Evolutionary conservation across 2,888 invertebrate species (phyloP).

Genomic region (Diaphora mendica): DNA sequence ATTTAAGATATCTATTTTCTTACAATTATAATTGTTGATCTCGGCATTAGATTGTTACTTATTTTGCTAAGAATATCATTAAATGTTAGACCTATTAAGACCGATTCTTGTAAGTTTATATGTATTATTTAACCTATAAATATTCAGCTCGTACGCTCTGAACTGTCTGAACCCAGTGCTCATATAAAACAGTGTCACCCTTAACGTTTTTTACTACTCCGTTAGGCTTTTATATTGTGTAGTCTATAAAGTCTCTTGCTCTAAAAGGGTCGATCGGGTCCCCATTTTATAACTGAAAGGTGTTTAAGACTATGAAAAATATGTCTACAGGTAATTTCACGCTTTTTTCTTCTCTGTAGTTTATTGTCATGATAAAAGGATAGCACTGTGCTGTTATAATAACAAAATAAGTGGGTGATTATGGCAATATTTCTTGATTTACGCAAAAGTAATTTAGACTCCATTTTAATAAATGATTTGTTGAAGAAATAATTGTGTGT

Average conservation of each 20-base stretch:
- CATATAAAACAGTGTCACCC: slow-evolving; percentile 46
- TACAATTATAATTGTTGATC: no score
- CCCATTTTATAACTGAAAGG: slow-evolving; percentile 35
- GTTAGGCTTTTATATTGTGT: slow-evolving; percentile 32
- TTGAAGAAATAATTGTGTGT: no score
- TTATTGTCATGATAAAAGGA: not conserved
- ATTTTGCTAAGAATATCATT: not conserved
- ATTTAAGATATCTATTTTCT: no score
- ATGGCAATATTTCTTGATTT: not conserved
- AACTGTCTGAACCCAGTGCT: slow-evolving; percentile 24
- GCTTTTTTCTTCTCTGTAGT: not conserved
- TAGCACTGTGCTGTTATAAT: not conserved
- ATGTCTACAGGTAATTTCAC: not conserved
- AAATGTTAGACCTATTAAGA: slow-evolving; percentile 4
- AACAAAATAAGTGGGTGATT: not conserved
- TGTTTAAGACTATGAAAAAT: not conserved
- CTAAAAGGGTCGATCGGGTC: slow-evolving; percentile 44
- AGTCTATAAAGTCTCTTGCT: slow-evolving; percentile 41
- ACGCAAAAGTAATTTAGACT: not conserved
- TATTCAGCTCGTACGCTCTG: slow-evolving; percentile 24
- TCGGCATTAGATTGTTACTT: not conserved
- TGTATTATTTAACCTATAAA: slow-evolving; percentile 38
- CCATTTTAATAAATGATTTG: no score
- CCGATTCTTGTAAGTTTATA: slow-evolving; percentile 23
- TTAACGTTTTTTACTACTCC: slow-evolving; percentile 43